Evolutionary conservation across 2,888 invertebrate species (phyloP), one percentile per base, ranked within the genome.

Genomic region (Lysandra bellargus): DNA sequence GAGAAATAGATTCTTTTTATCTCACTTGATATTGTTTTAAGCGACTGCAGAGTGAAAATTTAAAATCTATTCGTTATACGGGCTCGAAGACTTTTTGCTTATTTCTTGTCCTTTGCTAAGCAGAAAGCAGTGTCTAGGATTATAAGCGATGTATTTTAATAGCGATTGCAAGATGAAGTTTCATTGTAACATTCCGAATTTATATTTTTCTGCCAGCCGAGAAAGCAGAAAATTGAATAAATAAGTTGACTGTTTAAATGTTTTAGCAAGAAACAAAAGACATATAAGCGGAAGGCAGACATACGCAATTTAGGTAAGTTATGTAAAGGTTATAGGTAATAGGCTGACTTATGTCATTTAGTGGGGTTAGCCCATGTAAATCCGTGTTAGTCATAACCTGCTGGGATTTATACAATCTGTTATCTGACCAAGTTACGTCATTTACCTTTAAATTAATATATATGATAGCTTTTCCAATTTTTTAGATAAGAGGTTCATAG

Each of bases 1-100:
- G n/a, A 40, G 44, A 74, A 40, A 74, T 74, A 7, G 9, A 74
- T 12, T 74, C 44, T 74, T 74, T 74, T 44, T 44, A 4, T 74
- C n/a, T 7, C 40, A 74, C 33, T n/a, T 1, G 74, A 44, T 74
- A 74, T 74, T 44, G 74, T 74, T 74, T 73, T 37, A 73, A 40
- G 73, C n/a, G 73, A 73, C 12, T 73, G 73, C 37, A 1, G 37
- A 73, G 33, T 73, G 17, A n/a, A 73, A 40, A 37, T 73, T 37
- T 37, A 1, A 73, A 73, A 37, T 37, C 73, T 40, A 73, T 73
- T 73, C 33, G 73, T n/a, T 40, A 73, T 30, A 30, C 64, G 64
- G 64, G 30, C 33, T 69, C 30, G 12, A 61, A 61, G 23, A 23
- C 6, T 69, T 69, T 64, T 69, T 69, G 1, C 12, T 30, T 69